Evolutionary conservation across 2,797 vertebrate species (phyloP), one percentile per base, ranked within the genome.

Genomic region (Syngnathus rostellatus): DNA sequence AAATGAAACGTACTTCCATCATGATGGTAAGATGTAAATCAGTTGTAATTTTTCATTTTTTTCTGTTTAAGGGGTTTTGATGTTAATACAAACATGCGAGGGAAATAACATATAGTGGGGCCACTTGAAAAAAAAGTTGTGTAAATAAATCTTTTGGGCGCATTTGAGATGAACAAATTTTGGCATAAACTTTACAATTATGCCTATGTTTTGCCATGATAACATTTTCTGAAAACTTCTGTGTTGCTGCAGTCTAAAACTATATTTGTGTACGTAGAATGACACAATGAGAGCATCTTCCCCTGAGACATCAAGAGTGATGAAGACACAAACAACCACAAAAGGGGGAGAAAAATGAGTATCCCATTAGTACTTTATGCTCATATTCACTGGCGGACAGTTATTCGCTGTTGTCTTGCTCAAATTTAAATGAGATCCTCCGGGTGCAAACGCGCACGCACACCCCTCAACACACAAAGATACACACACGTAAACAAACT

Each of bases 231-330:
- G 54, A 25, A n/a, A 54, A 65, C 19, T 17, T 55, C 41, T 53
- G n/a, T 62, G 40, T 62, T 45, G n/a, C 16, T 62, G 60, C 68
- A 70, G 68, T 67, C 65, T 68, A 54, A 63, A 76, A 81, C 64
- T 45, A 64, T 59, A 68, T 65, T 72, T 21, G 59, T 74, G 64
- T 6, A 39, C 53, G 68, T 7, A 64, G 54, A 45, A 68, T 72
- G 78, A 81, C 81, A 85, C 72, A 79, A 73, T 76, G 73, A 82
- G 69, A 69, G 72, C 60, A 8, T 72, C 65, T 40, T 57, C 59
- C 62, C 51, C 71, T 43, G 63, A 67, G 63, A 77, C 57, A 7
- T 21, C 39, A 10, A 61, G 39, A 40, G 39, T 23, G 37, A 38
- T 14, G 41, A 41, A 43, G 37, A 70, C 23, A 23, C 21, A 39